These are phyloP conservation scores for Diloba caeruleocephala DNA, from an alignment of 2,888 invertebrate genomes.

Conservation along the genomic window DNA sequence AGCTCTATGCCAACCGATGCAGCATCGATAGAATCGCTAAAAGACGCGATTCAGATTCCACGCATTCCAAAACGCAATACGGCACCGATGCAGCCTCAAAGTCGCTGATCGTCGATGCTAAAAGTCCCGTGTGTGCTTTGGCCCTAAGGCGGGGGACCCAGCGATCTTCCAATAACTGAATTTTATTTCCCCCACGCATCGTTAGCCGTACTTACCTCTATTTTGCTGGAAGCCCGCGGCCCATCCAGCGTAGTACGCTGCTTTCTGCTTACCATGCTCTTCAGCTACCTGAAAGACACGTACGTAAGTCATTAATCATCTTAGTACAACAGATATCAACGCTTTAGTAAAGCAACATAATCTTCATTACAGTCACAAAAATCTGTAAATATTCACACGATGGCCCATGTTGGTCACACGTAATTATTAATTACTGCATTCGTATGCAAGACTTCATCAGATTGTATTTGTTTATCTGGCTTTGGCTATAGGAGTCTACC, in stretches of 20 bases:
- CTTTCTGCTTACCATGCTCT: constrained; percentile 95
- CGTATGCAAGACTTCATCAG: constrained; percentile 3
- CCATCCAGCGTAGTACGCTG: constrained; percentile 92
- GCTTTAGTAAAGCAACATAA: constrained; percentile 24
- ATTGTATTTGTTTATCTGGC: background rate
- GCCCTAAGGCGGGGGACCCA: no score
- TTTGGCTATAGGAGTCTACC: no score
- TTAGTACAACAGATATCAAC: background rate
- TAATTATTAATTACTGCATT: no score
- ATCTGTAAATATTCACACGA: constrained; percentile 21
- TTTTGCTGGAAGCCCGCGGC: constrained; percentile 91
- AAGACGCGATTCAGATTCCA: no score
- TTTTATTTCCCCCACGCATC: no score
- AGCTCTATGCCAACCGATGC: no score
- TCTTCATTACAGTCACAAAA: constrained; percentile 12
- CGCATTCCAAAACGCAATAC: no score
- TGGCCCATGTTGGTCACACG: constrained; percentile 17
- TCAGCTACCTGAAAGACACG: constrained; percentile 90
- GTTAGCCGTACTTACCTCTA: constrained; percentile 65
- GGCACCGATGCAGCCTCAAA: no score
- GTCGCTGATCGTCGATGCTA: no score
- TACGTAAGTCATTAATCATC: constrained; percentile 2
- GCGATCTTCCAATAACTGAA: no score
- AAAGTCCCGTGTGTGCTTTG: no score
- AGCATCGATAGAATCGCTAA: no score